Percentiles rank a stretch among this genome's conserved stretches.
Evolutionary conservation across 2,797 vertebrate genomes (phyloP).

Genomic region (Tokudaia muenninki): DNA sequence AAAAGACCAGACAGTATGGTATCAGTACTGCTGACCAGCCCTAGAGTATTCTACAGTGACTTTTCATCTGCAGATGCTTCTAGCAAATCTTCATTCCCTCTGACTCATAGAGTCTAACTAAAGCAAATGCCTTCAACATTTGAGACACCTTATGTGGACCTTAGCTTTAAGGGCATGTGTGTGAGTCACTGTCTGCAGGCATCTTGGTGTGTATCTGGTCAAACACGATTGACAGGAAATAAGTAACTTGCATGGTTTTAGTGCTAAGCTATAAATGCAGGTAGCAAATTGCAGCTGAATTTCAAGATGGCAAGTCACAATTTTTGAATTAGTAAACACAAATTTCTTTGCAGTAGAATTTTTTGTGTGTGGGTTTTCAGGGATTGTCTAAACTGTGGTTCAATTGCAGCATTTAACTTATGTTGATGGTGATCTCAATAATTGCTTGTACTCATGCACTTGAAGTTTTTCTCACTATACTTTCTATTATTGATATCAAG

Average conservation of each 20-base stretch:
- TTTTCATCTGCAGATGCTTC: constrained; percentile 6
- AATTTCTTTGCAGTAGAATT: constrained; percentile 18
- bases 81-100: neutral
- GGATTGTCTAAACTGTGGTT: neutral
- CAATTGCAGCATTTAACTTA: neutral
- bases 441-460: neutral
- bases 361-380: neutral
- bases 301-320: constrained; percentile 15
- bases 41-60: too few species aligned
- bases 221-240: neutral
- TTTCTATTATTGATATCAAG: neutral
- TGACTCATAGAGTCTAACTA: neutral
- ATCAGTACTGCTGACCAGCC: neutral
- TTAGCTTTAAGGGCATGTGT: neutral
- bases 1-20: neutral
- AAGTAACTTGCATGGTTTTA: neutral
- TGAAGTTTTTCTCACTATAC: neutral
- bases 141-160: neutral
- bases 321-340: constrained; percentile 10
- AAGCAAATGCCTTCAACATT: neutral
- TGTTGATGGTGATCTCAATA: neutral
- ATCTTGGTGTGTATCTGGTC: neutral
- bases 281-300: neutral
- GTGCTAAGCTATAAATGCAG: neutral
- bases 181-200: neutral